Evolutionary conservation across 2,113 vertebrate genomes (phyloP).

Genomic region (human): GRCh38 chr19:2238001-2238500

Average conservation of each 20-base stretch:
- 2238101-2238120: too few species aligned
- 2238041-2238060: too few species aligned
- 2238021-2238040: too few species aligned
- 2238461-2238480: background rate
- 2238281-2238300: background rate
- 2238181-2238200: too few species aligned
- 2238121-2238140: too few species aligned
- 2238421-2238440: background rate
- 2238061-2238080: too few species aligned
- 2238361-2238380: background rate
- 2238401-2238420: background rate
- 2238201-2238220: background rate
- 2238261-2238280: background rate
- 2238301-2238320: background rate
- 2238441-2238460: background rate
- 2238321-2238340: too few species aligned
- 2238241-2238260: background rate
- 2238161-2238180: too few species aligned
- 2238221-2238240: background rate
- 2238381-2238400: background rate
- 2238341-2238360: too few species aligned
- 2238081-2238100: too few species aligned
- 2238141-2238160: too few species aligned
- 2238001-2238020: accelerated
- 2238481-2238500: background rate